A percentile compares a stretch with the other conserved stretches of the same genome.
phyloP scores from a whole-genome alignment of 1,140 invertebrate genomes.

The Lethrus apterus region DNA sequence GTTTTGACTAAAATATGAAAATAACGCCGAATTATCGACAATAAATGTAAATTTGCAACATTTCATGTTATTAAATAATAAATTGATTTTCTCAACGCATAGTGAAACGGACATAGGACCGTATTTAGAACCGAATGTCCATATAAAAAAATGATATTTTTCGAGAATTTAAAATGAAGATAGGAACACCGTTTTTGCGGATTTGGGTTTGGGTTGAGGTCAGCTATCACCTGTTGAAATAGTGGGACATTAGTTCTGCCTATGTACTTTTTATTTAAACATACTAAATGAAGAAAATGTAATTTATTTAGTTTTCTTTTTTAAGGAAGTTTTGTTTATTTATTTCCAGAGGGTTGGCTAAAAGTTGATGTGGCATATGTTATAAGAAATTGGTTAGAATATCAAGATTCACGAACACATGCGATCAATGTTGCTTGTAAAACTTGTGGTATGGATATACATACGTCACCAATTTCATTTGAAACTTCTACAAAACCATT shows the following conservation, averaged over 20 bases:
- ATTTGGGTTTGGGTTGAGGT: no score
- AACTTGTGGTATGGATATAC: constrained; percentile 60
- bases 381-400: constrained; percentile 64
- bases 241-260: no score
- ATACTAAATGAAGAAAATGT: not conserved
- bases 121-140: no score
- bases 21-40: no score
- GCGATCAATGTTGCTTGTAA: constrained; percentile 67
- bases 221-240: not conserved
- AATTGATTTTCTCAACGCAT: not conserved
- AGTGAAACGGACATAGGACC: no score
- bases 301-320: not conserved
- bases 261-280: constrained; percentile 1
- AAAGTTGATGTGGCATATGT: constrained; percentile 67
- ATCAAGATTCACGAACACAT: constrained; percentile 51
- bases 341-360: constrained; percentile 66
- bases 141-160: no score
- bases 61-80: not conserved
- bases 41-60: no score
- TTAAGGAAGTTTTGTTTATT: not conserved
- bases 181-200: no score
- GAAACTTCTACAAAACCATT: constrained; percentile 61
- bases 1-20: no score
- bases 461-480: constrained; percentile 53
- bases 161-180: no score